These are phyloP conservation scores for Epinotia demarniana DNA, from an alignment of 2,888 invertebrate genomes.

Conservation along the genomic window DNA sequence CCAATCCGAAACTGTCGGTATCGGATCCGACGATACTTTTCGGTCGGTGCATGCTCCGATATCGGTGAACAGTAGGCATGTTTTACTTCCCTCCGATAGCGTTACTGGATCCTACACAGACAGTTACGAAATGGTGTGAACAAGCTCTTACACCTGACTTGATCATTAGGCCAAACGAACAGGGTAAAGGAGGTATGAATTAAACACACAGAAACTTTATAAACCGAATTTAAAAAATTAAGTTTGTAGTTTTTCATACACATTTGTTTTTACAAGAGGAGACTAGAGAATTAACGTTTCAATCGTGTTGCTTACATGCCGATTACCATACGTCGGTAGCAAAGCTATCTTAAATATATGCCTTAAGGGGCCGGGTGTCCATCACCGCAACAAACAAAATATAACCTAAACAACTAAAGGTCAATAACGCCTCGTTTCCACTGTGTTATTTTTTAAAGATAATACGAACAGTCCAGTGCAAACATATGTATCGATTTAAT, in stretches of 20 bases:
- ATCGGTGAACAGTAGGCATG: too few species aligned
- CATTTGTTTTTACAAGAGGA: constrained; percentile 82
- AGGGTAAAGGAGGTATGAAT: neutral
- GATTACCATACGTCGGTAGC: constrained; percentile 66
- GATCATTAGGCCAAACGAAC: neutral
- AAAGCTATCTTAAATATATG: constrained; percentile 63
- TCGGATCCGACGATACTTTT: too few species aligned
- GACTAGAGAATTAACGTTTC: constrained; percentile 83
- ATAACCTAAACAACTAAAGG: constrained; percentile 57
- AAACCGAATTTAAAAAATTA: constrained; percentile 81
- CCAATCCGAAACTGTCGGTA: too few species aligned
- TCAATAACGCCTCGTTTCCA: constrained; percentile 11
- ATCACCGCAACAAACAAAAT: constrained; percentile 65
- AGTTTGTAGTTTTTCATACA: constrained; percentile 76
- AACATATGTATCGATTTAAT: too few species aligned
- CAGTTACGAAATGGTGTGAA: too few species aligned
- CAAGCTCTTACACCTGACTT: too few species aligned
- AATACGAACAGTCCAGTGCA: neutral
- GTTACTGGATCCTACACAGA: too few species aligned
- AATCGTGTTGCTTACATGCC: constrained; percentile 72
- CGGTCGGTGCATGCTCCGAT: too few species aligned
- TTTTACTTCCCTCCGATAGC: too few species aligned
- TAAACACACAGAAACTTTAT: constrained; percentile 79
- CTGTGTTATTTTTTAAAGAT: neutral
- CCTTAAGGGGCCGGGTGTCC: constrained; percentile 54